Evolutionary conservation across 1,140 invertebrate genomes (phyloP), one percentile per base, ranked within the genome.

Genomic region (Cheumatopsyche charites): DNA sequence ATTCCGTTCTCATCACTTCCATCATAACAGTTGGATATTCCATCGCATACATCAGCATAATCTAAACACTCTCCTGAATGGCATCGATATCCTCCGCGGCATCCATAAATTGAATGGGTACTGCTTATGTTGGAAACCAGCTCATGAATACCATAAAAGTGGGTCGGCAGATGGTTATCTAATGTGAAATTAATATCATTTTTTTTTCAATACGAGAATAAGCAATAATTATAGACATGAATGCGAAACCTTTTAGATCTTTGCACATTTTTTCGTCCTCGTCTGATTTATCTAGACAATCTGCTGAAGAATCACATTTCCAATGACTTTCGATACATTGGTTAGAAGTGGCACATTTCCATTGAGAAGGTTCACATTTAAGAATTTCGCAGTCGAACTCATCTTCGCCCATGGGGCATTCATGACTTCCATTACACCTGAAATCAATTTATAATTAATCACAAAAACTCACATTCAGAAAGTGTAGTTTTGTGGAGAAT

Each of bases 271-370:
- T 78, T 0, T 77, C 49, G 0, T 77, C 82, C 79, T 92, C 91
- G 78, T 92, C 91, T n/a, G 86, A 88, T 0, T 86, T 87, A 79
- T 92, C 91, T 1, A 79, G 70, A 77, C 93, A 95, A 75, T 94
- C 90, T 0, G 79, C 75, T n/a, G 79, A 81, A 0, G 83, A 84
- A 77, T 91, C 86, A 78, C 90, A 91, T 0, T 89, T 82, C 71
- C 79, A 82, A 0, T 79, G 78, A 66, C 79, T 78, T 9, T 83
- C 80, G 19, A 91, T 81, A 67, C 90, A 91, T 17, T 83, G 79
- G 0, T 81, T 78, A 74, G 87, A 83, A 12, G 82, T 79, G 7
- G 73, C 74, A 66, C 82, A 82, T 0, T 75, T 70, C 72, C 45
- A 49, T 29, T 85, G 79, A 13, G 84, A 82, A 13, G 29, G 21